Evolutionary conservation across 2,888 invertebrate genomes (phyloP).

Genomic region (Anaspis maculata): DNA sequence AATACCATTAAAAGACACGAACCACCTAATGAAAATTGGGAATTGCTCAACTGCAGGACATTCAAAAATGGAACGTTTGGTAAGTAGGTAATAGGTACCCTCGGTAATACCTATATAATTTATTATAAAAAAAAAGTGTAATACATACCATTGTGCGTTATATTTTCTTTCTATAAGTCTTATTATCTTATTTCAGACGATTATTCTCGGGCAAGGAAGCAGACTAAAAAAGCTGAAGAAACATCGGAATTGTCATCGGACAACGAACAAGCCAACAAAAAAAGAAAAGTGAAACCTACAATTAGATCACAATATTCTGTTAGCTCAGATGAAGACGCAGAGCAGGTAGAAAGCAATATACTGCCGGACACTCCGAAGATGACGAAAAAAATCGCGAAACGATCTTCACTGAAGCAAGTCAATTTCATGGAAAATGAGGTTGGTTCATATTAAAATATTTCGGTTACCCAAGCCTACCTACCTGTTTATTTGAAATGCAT

Average conservation of each 20-base stretch:
- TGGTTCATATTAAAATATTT: too few species aligned
- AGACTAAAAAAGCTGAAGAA: neutral
- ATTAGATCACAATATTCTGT: too few species aligned
- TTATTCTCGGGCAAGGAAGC: neutral
- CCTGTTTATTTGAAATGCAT: too few species aligned
- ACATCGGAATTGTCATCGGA: neutral
- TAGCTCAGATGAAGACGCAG: neutral
- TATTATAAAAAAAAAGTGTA: too few species aligned
- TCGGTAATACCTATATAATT: neutral
- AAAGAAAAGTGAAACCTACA: neutral
- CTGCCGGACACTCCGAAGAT: too few species aligned
- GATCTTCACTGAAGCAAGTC: too few species aligned
- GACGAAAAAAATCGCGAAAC: too few species aligned
- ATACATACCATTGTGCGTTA: too few species aligned
- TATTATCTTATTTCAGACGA: neutral
- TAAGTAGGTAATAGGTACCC: neutral
- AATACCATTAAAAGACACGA: neutral
- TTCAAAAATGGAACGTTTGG: neutral
- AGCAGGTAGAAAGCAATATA: too few species aligned
- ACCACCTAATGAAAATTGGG: neutral
- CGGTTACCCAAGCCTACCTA: too few species aligned
- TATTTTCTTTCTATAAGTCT: too few species aligned
- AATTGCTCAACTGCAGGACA: neutral
- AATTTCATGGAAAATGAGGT: too few species aligned
- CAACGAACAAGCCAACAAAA: neutral